Conservation (phyloP, 2,888 invertebrate species). For the Nymphalis c-album region DNA sequence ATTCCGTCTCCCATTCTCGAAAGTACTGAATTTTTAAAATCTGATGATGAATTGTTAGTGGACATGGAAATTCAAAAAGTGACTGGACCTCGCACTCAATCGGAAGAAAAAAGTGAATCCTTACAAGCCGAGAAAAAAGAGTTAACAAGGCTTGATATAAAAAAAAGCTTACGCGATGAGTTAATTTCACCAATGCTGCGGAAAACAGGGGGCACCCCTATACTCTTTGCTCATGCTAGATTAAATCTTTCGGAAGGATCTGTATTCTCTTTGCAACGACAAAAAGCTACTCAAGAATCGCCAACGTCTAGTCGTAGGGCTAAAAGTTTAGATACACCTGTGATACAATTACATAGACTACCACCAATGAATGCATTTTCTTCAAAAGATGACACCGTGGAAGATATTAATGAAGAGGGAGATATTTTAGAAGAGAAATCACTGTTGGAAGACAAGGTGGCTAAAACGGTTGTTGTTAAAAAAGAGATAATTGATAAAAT, state of each 20-base stretch:
- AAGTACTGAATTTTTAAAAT: conserved; percentile 82
- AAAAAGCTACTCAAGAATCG: conserved; percentile 87
- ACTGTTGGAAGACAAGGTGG: conserved; percentile 66
- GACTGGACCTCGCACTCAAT: conserved; percentile 64
- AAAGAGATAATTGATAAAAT: conserved; percentile 70
- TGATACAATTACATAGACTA: conserved; percentile 88
- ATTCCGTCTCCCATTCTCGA: conserved; percentile 84
- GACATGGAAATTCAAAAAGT: conserved; percentile 82
- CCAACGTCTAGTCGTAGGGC: conserved; percentile 88
- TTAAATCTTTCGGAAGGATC: conserved; percentile 93
- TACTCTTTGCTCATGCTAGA: conserved; percentile 89
- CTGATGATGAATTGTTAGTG: conserved; percentile 80
- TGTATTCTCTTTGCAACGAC: conserved; percentile 87
- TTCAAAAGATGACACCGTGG: conserved; percentile 93
- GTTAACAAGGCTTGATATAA: conserved; percentile 57
- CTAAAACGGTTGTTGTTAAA: conserved; percentile 47
- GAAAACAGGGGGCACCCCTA: conserved; percentile 88
- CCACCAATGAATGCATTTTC: conserved; percentile 93
- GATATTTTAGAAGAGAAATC: conserved; percentile 83
- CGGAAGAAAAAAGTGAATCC: conserved; percentile 60
- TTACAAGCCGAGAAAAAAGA: conserved; percentile 59
- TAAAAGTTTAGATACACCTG: conserved; percentile 91
- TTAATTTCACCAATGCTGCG: conserved; percentile 86
- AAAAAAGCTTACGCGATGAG: conserved; percentile 84
- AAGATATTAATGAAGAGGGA: conserved; percentile 86